phyloP scores from a whole-genome alignment of 2,888 invertebrate species.

The Tinea trinotella region DNA sequence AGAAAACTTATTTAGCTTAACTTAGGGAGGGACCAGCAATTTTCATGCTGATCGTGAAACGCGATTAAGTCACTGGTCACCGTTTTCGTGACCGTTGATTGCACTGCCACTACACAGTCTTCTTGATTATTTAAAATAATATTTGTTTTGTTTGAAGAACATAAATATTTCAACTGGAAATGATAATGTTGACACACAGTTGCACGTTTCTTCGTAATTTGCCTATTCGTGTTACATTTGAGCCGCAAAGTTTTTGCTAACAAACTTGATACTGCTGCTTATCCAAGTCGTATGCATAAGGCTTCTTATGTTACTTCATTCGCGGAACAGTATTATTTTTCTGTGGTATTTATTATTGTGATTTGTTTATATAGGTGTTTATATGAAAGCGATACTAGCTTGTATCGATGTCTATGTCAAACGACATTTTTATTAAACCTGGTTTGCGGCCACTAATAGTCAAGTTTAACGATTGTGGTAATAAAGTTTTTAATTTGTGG shows the following conservation, averaged over 20 bases:
- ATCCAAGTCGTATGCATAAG: slow-evolving; percentile 6
- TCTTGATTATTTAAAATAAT: too few species aligned
- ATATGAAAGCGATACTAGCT: not conserved
- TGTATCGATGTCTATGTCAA: not conserved
- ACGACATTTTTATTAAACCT: not conserved
- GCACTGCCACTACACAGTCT: too few species aligned
- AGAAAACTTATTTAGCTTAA: too few species aligned
- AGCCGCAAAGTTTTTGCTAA: slow-evolving; percentile 10
- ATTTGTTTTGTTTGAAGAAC: too few species aligned
- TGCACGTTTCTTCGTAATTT: slow-evolving; percentile 9
- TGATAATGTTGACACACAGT: not conserved
- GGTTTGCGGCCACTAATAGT: slow-evolving; percentile 10
- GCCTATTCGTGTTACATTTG: slow-evolving; percentile 8
- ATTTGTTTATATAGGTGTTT: not conserved
- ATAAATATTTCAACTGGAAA: too few species aligned
- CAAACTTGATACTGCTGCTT: slow-evolving; percentile 7
- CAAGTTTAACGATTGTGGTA: slow-evolving; percentile 30
- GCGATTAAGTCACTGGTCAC: too few species aligned
- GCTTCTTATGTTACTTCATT: slow-evolving; percentile 8
- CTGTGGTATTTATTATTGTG: slow-evolving; percentile 3
- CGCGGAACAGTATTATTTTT: slow-evolving; percentile 8
- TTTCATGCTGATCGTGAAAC: too few species aligned
- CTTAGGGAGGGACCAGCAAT: too few species aligned
- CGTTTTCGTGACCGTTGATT: too few species aligned
- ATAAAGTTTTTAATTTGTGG: slow-evolving; percentile 49